Conservation (phyloP, 2,888 invertebrate species). For the Unio delphinus region DNA sequence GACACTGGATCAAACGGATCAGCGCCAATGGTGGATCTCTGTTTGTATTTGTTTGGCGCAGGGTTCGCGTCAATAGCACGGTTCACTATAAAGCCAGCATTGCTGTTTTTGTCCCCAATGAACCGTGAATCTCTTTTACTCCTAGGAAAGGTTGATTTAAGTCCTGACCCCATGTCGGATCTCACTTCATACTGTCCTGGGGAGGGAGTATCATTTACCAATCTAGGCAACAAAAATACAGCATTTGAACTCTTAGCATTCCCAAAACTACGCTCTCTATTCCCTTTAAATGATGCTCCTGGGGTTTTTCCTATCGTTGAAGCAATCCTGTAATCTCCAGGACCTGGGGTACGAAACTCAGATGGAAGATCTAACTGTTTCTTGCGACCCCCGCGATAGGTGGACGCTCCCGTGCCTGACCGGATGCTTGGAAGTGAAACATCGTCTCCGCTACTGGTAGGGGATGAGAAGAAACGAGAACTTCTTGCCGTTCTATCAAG, state of each 20-base stretch:
- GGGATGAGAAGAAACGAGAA: conserved; percentile 3
- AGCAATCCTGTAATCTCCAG: conserved; percentile 40
- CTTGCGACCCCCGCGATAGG: conserved; percentile 22
- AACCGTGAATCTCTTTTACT: conserved; percentile 26
- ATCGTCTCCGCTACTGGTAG: conserved; percentile 20
- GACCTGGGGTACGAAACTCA: conserved; percentile 40
- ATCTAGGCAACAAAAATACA: conserved; percentile 37
- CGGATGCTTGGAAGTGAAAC: conserved; percentile 33
- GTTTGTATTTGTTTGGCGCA: conserved; percentile 35
- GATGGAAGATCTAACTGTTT: conserved; percentile 24
- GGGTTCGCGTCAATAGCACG: conserved; percentile 34
- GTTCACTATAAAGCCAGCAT: conserved; percentile 30
- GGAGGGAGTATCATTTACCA: conserved; percentile 36
- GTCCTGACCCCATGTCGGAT: conserved; percentile 27
- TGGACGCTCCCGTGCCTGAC: conserved; percentile 21
- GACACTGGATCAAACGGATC: conserved; percentile 15
- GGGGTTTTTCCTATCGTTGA: conserved; percentile 31
- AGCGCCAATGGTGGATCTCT: conserved; percentile 30
- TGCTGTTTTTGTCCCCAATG: conserved; percentile 31
- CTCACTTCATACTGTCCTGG: conserved; percentile 31
- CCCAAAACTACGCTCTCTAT: conserved; percentile 30
- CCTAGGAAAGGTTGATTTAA: conserved; percentile 26
- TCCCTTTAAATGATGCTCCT: conserved; percentile 38
- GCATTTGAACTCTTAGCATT: conserved; percentile 39
- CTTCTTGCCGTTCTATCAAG: conserved; percentile 15